These are phyloP conservation scores for Thecophora atra DNA, from an alignment of 2,888 invertebrate species.

Conservation along the genomic window DNA sequence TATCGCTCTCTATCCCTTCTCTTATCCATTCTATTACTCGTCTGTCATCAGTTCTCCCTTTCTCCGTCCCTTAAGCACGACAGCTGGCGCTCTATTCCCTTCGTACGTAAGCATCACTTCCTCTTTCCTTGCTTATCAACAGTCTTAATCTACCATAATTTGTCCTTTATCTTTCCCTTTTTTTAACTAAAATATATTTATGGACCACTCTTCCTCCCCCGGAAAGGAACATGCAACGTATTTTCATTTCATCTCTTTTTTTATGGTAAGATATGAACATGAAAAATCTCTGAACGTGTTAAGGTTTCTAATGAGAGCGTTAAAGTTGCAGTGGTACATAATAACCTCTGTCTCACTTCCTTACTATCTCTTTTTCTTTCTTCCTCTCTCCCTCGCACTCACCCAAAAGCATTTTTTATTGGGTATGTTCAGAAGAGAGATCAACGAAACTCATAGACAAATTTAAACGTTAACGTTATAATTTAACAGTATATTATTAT, in stretches of 20 bases:
- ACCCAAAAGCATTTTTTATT: too few species aligned
- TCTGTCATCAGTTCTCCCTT: neutral
- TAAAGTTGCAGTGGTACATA: neutral
- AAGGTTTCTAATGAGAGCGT: constrained; percentile 58
- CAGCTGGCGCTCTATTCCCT: neutral
- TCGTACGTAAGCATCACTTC: neutral
- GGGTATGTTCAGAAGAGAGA: too few species aligned
- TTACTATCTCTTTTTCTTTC: too few species aligned
- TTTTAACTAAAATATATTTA: too few species aligned
- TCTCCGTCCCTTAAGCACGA: neutral
- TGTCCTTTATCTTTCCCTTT: neutral
- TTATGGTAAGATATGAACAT: constrained; percentile 49
- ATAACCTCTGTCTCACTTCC: neutral
- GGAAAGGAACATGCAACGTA: constrained; percentile 11
- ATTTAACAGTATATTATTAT: too few species aligned
- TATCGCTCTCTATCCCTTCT: neutral
- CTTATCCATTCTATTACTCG: neutral
- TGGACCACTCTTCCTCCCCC: constrained; percentile 7
- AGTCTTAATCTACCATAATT: neutral
- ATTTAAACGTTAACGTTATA: too few species aligned
- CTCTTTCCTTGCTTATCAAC: neutral
- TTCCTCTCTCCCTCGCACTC: neutral
- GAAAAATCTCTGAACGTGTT: constrained; percentile 60
- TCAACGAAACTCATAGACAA: too few species aligned
- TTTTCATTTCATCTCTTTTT: constrained; percentile 28